These are phyloP conservation scores for Glyptemys insculpta DNA, from an alignment of 2,797 vertebrate species.

Conservation along the genomic window DNA sequence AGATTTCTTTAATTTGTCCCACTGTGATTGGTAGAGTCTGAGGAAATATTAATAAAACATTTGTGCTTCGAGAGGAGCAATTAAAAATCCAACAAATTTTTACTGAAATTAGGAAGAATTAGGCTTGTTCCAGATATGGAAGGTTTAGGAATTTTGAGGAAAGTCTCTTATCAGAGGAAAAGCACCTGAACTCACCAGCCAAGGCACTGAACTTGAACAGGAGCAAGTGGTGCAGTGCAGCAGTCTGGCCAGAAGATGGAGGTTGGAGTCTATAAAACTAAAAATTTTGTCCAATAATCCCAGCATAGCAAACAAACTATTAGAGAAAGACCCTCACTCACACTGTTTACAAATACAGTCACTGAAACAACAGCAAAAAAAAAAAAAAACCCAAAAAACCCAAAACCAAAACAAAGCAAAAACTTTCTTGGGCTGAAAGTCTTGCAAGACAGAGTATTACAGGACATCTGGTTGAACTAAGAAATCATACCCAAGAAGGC, in stretches of 20 bases:
- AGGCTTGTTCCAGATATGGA: rapidly evolving
- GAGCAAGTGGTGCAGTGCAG: not conserved
- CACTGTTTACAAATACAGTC: rapidly evolving
- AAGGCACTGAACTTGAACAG: rapidly evolving
- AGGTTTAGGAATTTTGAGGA: not conserved
- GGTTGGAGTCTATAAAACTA: constrained; percentile 34
- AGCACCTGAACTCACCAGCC: not conserved
- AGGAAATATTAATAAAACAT: not conserved
- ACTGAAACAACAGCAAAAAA: rapidly evolving
- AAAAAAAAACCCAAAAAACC: too few relatives aligned
- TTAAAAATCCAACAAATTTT: not conserved
- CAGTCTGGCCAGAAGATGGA: constrained; percentile 62
- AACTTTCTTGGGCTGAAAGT: rapidly evolving
- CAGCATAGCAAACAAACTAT: not conserved
- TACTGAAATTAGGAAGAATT: not conserved
- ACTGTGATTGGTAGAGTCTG: not conserved
- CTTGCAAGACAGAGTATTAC: not conserved
- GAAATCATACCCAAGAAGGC: rapidly evolving
- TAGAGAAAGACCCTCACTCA: not conserved
- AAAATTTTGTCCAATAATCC: not conserved
- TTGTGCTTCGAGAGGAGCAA: not conserved
- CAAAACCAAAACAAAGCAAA: too few relatives aligned
- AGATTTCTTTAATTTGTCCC: not conserved
- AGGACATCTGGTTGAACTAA: rapidly evolving
- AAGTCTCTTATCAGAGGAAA: not conserved